phyloP scores from a whole-genome alignment of 2,113 vertebrate species.

The Zosterops borbonicus region DNA sequence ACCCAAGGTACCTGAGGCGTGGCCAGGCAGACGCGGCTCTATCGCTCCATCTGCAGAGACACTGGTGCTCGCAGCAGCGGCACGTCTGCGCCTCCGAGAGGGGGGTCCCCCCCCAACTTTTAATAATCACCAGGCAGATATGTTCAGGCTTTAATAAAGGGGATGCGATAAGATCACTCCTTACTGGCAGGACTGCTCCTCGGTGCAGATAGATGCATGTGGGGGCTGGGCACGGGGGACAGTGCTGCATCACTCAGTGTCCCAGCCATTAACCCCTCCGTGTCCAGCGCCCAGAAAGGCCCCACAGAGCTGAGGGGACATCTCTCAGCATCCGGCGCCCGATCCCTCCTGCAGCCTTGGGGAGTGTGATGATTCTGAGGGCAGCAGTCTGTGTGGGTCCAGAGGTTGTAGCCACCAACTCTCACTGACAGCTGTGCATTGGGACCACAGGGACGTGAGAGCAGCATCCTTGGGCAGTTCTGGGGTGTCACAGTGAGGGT shows the following conservation, averaged over 20 bases:
- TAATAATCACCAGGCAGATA: slow-evolving; percentile 74
- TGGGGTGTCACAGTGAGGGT: not conserved
- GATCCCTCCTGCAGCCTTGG: not conserved
- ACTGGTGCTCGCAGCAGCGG: slow-evolving; percentile 31
- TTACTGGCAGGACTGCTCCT: slow-evolving; percentile 67
- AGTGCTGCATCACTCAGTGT: slow-evolving; percentile 20
- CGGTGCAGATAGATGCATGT: slow-evolving; percentile 33
- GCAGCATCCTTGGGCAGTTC: not conserved
- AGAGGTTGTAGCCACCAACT: not conserved
- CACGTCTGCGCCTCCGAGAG: slow-evolving; percentile 53
- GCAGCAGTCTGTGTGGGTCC: fast-evolving
- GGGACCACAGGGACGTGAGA: not conserved
- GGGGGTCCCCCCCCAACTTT: slow-evolving; percentile 59
- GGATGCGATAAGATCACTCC: slow-evolving; percentile 66
- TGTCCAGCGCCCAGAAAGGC: not conserved
- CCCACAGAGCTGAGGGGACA: not conserved
- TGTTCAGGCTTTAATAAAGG: slow-evolving; percentile 70
- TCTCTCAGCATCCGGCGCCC: not conserved
- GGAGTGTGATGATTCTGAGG: not conserved
- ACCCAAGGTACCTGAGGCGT: not conserved
- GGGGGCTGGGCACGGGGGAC: slow-evolving; percentile 45
- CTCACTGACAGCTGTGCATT: not conserved
- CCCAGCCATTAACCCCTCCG: slow-evolving; percentile 45
- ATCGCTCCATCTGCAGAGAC: slow-evolving; percentile 53
- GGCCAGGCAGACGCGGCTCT: not conserved